These are phyloP conservation scores for Zelleria hepariella DNA, from an alignment of 2,888 invertebrate genomes.

Conservation along the genomic window DNA sequence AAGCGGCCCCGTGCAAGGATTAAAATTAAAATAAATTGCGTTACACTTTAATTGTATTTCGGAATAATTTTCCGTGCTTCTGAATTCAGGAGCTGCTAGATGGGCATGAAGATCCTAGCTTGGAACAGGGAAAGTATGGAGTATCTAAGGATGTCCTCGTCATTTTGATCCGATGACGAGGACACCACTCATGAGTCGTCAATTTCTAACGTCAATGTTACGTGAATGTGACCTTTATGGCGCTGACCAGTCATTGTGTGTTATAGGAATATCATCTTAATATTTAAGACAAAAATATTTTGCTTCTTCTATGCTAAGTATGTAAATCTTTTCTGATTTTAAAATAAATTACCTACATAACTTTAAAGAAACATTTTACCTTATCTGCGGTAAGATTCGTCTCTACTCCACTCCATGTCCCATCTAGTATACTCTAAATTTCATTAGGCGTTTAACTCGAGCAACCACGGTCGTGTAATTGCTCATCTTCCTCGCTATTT, in stretches of 20 bases:
- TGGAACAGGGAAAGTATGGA: not conserved
- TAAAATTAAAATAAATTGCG: constrained; percentile 69
- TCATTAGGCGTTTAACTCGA: constrained; percentile 66
- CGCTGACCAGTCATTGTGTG: too few relatives aligned
- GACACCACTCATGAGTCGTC: not conserved
- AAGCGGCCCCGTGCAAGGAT: constrained; percentile 33
- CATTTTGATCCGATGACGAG: too few relatives aligned
- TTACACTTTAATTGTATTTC: constrained; percentile 70
- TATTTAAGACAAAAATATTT: too few relatives aligned
- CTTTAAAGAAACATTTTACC: too few relatives aligned
- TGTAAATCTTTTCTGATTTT: too few relatives aligned
- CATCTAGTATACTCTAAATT: constrained; percentile 64
- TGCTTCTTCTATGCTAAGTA: too few relatives aligned
- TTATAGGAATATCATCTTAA: too few relatives aligned
- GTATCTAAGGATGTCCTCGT: too few relatives aligned
- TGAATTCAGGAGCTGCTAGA: constrained; percentile 58
- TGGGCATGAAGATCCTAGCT: constrained; percentile 33
- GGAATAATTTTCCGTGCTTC: constrained; percentile 68
- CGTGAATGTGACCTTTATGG: too few relatives aligned
- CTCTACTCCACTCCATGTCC: constrained; percentile 32
- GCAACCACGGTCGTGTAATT: constrained; percentile 62
- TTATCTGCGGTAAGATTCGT: too few relatives aligned
- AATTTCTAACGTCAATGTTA: too few relatives aligned
- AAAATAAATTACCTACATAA: too few relatives aligned
- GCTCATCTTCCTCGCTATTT: constrained; percentile 64